A percentile compares a stretch with the other conserved stretches of the same genome.
These are phyloP conservation scores for Halictus rubicundus DNA, from an alignment of 1,140 invertebrate genomes.

Conservation along the genomic window DNA sequence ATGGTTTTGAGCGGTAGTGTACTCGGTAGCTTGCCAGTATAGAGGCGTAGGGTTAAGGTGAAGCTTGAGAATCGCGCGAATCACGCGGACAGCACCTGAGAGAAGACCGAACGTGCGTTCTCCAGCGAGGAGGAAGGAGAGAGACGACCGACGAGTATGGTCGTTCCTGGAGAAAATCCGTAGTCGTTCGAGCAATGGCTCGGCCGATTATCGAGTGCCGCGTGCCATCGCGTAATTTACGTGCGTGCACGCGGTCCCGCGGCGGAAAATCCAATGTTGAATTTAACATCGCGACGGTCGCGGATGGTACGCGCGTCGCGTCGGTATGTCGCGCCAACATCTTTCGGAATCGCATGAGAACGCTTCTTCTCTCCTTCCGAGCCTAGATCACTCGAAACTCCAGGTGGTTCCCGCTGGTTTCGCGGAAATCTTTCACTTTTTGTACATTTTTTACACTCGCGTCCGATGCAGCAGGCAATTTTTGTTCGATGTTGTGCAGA, in stretches of 20 bases:
- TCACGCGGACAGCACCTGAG: not conserved
- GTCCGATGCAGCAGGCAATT: not conserved
- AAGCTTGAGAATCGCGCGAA: conserved; percentile 7
- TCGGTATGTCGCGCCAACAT: not conserved
- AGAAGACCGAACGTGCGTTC: not conserved
- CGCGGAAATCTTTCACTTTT: conserved; percentile 45
- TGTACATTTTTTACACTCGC: conserved; percentile 37
- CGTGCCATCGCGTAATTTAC: conserved; percentile 47
- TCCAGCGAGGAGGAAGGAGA: not conserved
- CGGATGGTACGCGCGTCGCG: not conserved
- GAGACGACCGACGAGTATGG: not conserved
- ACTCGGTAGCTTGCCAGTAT: conserved; percentile 70
- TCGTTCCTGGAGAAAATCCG: not conserved
- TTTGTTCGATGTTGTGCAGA: conserved; percentile 4
- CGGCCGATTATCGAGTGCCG: conserved; percentile 13
- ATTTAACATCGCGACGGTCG: conserved; percentile 16
- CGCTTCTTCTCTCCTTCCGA: not conserved
- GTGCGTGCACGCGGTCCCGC: conserved; percentile 9
- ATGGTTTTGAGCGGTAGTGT: not conserved
- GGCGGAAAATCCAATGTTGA: conserved; percentile 38
- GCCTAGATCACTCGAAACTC: not conserved
- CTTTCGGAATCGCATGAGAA: not conserved
- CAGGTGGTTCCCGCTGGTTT: not conserved
- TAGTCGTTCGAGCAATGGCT: not conserved
- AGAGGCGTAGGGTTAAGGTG: conserved; percentile 47